These are phyloP conservation scores for Sebastes flavidus DNA, from an alignment of 2,797 vertebrate species.

Conservation along the genomic window DNA sequence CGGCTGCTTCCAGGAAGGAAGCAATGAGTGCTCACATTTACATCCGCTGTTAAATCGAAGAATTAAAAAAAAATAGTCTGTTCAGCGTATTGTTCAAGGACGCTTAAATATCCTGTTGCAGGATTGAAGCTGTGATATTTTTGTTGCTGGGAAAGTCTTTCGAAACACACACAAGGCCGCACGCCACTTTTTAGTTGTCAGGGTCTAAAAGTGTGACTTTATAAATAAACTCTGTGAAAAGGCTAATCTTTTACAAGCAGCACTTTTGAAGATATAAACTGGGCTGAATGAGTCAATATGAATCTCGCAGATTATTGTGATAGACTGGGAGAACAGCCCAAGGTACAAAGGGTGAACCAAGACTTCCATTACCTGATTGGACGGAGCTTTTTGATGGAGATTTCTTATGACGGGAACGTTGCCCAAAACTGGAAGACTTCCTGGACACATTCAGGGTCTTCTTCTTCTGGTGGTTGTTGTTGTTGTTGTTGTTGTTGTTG, in stretches of 20 bases:
- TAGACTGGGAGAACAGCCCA: conserved; percentile 16
- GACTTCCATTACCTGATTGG: conserved; percentile 56
- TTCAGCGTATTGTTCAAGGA: conserved; percentile 6
- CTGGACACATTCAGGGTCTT: conserved; percentile 6
- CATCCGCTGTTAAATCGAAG: not conserved
- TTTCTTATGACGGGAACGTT: not conserved
- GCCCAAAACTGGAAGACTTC: conserved; percentile 28
- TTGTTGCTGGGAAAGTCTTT: conserved; percentile 5
- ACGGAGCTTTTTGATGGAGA: conserved; percentile 32
- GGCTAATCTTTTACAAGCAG: conserved; percentile 22
- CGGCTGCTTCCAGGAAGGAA: not conserved
- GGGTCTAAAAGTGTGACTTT: conserved; percentile 24
- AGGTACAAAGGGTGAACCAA: conserved; percentile 17
- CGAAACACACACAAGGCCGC: not conserved
- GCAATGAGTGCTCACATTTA: not conserved
- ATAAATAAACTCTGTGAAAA: conserved; percentile 33
- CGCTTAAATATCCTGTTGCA: not conserved
- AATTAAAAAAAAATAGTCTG: not conserved
- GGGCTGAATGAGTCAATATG: conserved; percentile 36
- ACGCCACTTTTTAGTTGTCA: not conserved
- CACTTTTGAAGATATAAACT: conserved; percentile 31
- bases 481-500: not conserved
- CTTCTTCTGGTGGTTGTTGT: not conserved
- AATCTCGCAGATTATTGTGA: conserved; percentile 49
- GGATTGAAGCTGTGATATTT: conserved; percentile 11